Conservation (phyloP, 2,888 invertebrate genomes). For the Lysandra bellargus region DNA sequence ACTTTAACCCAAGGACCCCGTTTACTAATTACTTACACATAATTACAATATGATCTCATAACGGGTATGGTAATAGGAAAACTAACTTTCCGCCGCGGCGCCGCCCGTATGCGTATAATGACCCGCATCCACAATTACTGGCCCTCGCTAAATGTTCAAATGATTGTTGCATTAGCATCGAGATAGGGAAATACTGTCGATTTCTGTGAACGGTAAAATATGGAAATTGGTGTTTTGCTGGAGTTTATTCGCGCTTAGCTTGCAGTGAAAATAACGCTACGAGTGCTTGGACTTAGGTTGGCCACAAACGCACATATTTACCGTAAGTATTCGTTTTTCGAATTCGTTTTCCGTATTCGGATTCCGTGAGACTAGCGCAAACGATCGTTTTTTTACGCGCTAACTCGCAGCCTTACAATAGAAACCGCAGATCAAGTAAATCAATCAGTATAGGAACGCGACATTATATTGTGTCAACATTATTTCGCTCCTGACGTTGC, state of each 20-base stretch:
- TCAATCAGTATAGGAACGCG: no score
- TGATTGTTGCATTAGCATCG: slow-evolving; percentile 1
- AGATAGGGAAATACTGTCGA: background rate
- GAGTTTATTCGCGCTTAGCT: background rate
- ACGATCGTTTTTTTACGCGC: no score
- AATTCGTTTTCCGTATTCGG: no score
- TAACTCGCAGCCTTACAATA: no score
- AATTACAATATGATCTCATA: background rate
- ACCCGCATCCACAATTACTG: slow-evolving; percentile 40
- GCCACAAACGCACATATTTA: no score
- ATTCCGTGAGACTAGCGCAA: no score
- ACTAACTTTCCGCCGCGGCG: slow-evolving; percentile 7
- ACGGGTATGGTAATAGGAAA: slow-evolving; percentile 21
- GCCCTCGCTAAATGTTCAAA: slow-evolving; percentile 34
- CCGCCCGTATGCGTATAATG: slow-evolving; percentile 40
- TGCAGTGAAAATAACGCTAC: background rate
- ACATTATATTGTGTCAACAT: no score
- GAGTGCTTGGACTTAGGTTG: no score
- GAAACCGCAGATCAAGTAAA: no score
- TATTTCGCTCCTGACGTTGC: no score
- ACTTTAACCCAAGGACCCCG: no score
- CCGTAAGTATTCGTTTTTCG: no score
- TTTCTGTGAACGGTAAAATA: slow-evolving; percentile 17
- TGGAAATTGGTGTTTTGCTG: background rate
- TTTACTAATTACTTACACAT: background rate